phyloP scores from a whole-genome alignment of 2,797 vertebrate genomes.

The Myotis vivesi region DNA sequence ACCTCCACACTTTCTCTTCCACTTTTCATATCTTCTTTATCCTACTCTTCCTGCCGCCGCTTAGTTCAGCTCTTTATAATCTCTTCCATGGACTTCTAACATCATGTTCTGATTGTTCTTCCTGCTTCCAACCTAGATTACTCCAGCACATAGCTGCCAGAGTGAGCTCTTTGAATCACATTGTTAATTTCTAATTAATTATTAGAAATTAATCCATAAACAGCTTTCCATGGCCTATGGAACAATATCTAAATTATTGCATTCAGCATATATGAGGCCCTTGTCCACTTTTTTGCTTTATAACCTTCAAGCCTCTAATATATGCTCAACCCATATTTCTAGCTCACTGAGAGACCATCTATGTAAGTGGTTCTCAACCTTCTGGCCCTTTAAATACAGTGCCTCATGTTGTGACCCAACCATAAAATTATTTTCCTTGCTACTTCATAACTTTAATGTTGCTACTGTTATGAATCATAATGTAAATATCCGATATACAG shows the following conservation, averaged over 20 bases:
- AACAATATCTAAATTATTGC: background rate
- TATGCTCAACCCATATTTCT: background rate
- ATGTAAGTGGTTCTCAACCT: too few relatives aligned
- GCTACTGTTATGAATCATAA: too few relatives aligned
- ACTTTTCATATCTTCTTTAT: background rate
- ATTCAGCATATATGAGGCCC: background rate
- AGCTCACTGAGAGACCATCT: background rate
- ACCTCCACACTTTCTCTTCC: background rate
- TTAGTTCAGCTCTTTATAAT: background rate
- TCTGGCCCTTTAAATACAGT: too few relatives aligned
- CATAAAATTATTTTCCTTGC: too few relatives aligned
- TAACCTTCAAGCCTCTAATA: background rate
- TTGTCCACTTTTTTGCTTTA: background rate
- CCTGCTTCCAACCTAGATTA: background rate
- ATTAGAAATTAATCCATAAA: background rate
- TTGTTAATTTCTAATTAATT: background rate
- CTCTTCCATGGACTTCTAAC: background rate
- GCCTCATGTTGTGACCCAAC: too few relatives aligned
- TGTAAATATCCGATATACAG: too few relatives aligned
- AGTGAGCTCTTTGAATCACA: background rate
- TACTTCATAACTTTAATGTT: too few relatives aligned
- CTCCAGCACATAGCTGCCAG: background rate
- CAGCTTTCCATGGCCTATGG: background rate
- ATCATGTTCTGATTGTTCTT: background rate
- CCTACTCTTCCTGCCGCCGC: background rate